Evolutionary conservation across 1,140 invertebrate species (phyloP).

Genomic region (Scaptomyza pallida): DNA sequence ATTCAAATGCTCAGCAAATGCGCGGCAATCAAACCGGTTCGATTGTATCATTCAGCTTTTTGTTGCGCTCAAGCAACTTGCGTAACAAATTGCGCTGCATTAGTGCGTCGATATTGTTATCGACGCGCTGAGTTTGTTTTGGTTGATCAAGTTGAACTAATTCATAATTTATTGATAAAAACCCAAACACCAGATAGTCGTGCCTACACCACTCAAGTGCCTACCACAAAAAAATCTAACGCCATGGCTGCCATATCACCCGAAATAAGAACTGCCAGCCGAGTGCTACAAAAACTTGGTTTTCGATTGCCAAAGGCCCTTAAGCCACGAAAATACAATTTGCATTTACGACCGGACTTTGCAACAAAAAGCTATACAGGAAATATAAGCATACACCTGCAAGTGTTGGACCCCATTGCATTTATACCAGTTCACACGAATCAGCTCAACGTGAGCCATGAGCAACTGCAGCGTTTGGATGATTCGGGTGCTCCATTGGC

Average conservation of each 20-base stretch:
- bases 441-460: constrained; percentile 67
- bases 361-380: constrained; percentile 89
- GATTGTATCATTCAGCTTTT: constrained; percentile 32
- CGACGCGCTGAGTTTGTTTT: constrained; percentile 4
- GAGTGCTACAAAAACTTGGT: constrained; percentile 69
- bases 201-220: constrained; percentile 59
- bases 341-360: constrained; percentile 90
- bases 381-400: constrained; percentile 89
- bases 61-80: background rate
- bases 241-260: constrained; percentile 62
- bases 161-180: constrained; percentile 23
- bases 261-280: constrained; percentile 61
- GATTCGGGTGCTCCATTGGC: constrained; percentile 54
- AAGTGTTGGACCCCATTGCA: constrained; percentile 85
- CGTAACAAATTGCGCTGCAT: background rate
- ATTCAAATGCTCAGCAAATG: constrained; percentile 18
- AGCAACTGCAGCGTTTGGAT: constrained; percentile 57
- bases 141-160: constrained; percentile 10
- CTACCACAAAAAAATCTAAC: constrained; percentile 38
- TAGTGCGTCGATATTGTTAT: background rate
- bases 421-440: constrained; percentile 90
- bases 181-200: constrained; percentile 48
- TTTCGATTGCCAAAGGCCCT: constrained; percentile 88
- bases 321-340: constrained; percentile 89
- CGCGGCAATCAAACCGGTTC: constrained; percentile 3